These are phyloP conservation scores for Abscondita cerata DNA, from an alignment of 2,888 invertebrate genomes.

Conservation along the genomic window DNA sequence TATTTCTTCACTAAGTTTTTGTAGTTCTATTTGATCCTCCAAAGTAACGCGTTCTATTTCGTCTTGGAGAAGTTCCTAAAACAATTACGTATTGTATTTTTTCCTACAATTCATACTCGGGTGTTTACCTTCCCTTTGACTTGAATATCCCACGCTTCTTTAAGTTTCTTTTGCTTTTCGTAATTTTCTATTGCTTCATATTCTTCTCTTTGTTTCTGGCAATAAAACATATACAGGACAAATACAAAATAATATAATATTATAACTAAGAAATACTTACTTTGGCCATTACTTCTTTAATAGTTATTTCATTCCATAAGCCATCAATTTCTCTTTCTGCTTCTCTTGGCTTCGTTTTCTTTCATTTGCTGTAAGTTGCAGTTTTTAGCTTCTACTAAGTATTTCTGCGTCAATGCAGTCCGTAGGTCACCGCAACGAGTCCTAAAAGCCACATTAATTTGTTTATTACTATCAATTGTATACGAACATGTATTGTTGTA, in stretches of 20 bases:
- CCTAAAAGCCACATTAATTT: constrained; percentile 29
- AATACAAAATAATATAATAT: too few species aligned
- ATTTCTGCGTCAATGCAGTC: constrained; percentile 58
- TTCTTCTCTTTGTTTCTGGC: constrained; percentile 63
- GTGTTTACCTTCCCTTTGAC: constrained; percentile 49
- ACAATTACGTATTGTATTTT: too few species aligned
- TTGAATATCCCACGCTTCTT: constrained; percentile 52
- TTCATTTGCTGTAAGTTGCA: constrained; percentile 67
- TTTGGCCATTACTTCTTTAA: constrained; percentile 64
- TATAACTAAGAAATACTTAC: constrained; percentile 36
- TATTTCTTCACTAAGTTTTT: constrained; percentile 46
- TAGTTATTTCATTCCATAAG: constrained; percentile 67
- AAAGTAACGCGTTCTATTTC: constrained; percentile 46
- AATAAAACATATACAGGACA: too few species aligned
- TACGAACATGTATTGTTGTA: constrained; percentile 57
- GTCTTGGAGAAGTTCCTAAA: constrained; percentile 45
- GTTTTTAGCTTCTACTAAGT: constrained; percentile 62
- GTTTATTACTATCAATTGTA: neutral
- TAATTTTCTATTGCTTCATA: constrained; percentile 59
- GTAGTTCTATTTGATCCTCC: constrained; percentile 50
- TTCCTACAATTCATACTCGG: too few species aligned
- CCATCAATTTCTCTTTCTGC: constrained; percentile 65
- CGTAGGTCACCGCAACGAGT: constrained; percentile 60
- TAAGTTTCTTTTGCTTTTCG: constrained; percentile 57
- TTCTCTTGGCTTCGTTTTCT: constrained; percentile 63